A percentile compares a stretch with the other conserved stretches of the same genome.
phyloP scores from a whole-genome alignment of 2,888 invertebrate genomes.

The Noctua comes region DNA sequence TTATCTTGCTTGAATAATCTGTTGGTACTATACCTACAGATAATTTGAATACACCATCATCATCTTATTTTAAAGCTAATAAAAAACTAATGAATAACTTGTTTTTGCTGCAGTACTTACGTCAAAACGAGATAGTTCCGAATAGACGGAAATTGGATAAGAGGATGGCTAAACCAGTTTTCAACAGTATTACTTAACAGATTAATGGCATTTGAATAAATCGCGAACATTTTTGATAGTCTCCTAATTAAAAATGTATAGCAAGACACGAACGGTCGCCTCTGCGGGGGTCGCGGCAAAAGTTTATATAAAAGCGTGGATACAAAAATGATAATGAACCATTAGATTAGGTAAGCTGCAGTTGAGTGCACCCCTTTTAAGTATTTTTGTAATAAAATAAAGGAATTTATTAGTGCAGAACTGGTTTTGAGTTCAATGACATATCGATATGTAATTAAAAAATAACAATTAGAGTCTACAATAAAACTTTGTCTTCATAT shows the following conservation, averaged over 20 bases:
- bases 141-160: constrained; percentile 17
- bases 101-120: constrained; percentile 21
- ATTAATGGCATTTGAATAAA: constrained; percentile 43
- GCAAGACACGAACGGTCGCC: constrained; percentile 11
- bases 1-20: background rate
- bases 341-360: constrained; percentile 57
- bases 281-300: constrained; percentile 43
- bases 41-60: background rate
- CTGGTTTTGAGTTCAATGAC: background rate
- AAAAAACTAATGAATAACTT: constrained; percentile 4
- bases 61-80: background rate
- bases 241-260: constrained; percentile 37
- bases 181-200: constrained; percentile 35
- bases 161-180: constrained; percentile 38
- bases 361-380: constrained; percentile 34
- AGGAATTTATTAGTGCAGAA: background rate
- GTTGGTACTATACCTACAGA: no score
- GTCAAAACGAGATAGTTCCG: constrained; percentile 11
- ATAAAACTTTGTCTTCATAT: background rate
- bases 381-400: background rate
- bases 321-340: constrained; percentile 38
- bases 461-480: background rate
- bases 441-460: constrained; percentile 2
- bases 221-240: constrained; percentile 32
- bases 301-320: constrained; percentile 61